These are phyloP conservation scores for Sula dactylatra DNA, from an alignment of 2,113 vertebrate genomes.

Conservation along the genomic window DNA sequence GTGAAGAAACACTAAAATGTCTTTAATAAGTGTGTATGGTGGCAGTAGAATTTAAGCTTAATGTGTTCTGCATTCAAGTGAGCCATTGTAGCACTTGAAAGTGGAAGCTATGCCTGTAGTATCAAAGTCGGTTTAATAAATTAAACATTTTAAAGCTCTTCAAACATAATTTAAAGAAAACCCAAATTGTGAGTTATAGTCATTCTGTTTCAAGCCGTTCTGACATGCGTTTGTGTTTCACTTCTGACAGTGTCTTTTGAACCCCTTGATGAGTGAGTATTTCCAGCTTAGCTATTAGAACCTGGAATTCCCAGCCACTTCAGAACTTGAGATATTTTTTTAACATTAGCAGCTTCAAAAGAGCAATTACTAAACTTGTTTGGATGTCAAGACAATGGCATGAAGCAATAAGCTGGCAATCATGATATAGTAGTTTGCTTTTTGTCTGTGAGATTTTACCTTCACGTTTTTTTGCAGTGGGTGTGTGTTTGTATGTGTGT, in stretches of 20 bases:
- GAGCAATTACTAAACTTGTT: neutral
- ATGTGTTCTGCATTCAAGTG: constrained; percentile 2
- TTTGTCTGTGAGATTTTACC: neutral
- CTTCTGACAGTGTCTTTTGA: constrained; percentile 52
- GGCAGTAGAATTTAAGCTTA: neutral
- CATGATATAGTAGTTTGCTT: neutral
- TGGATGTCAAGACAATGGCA: constrained; percentile 26
- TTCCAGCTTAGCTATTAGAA: neutral
- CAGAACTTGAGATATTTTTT: neutral
- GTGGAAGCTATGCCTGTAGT: constrained; percentile 11
- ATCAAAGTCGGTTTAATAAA: constrained; percentile 49
- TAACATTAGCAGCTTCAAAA: constrained; percentile 40
- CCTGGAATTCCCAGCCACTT: constrained; percentile 42
- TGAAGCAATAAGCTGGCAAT: neutral
- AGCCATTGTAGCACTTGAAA: constrained; percentile 42
- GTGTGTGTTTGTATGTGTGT: rapidly evolving
- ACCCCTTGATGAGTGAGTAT: constrained; percentile 37
- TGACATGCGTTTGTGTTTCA: constrained; percentile 28
- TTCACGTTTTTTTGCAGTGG: neutral
- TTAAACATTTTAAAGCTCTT: constrained; percentile 47
- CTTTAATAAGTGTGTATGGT: neutral
- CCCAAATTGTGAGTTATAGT: neutral
- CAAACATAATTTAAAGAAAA: constrained; percentile 34
- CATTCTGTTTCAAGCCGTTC: constrained; percentile 39
- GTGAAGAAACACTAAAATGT: neutral